Conservation (phyloP, 2,888 invertebrate genomes). For the Therioaphis trifolii region DNA sequence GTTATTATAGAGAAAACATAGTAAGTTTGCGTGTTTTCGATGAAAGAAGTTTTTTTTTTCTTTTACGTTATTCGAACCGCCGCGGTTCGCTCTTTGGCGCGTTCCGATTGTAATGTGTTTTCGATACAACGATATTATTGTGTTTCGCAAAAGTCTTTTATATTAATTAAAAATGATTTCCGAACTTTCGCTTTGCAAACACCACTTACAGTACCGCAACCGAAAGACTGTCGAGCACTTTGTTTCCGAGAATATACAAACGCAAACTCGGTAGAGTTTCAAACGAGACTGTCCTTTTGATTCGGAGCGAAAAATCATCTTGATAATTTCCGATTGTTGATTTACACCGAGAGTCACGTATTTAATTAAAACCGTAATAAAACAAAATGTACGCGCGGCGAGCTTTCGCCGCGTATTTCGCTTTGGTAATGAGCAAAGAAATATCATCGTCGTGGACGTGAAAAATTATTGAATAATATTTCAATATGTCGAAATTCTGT, state of each 20-base stretch:
- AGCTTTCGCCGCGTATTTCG: background rate
- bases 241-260: background rate
- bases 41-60: background rate
- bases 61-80: background rate
- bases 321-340: background rate
- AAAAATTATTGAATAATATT: background rate
- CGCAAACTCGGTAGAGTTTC: background rate
- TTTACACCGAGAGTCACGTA: background rate
- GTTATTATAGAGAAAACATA: no score
- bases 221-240: background rate
- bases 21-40: background rate
- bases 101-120: background rate
- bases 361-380: slow-evolving; percentile 5
- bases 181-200: background rate
- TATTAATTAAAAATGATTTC: background rate
- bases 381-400: background rate
- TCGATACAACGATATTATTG: background rate
- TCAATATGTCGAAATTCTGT: no score
- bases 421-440: background rate
- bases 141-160: background rate
- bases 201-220: background rate
- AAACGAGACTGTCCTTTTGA: background rate
- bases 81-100: no score
- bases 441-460: background rate
- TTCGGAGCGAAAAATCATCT: slow-evolving; percentile 20